Conservation (phyloP, 2,113 vertebrate species). For the Uria lomvia region DNA sequence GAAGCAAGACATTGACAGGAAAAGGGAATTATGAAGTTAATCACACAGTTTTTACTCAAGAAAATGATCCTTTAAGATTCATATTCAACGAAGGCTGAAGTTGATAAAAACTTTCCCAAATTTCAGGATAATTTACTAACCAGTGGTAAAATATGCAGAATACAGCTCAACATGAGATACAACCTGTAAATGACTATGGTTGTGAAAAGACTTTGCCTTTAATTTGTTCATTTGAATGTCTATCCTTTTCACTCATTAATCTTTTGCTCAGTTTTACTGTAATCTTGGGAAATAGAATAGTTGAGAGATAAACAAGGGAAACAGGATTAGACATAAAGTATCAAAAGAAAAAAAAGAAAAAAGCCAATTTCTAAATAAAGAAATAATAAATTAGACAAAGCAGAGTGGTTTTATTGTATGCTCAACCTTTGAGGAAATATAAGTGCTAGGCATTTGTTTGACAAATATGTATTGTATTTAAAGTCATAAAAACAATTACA, state of each 20-base stretch:
- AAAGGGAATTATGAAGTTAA: neutral
- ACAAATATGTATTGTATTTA: constrained; percentile 5
- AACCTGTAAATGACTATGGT: neutral
- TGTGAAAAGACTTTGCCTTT: neutral
- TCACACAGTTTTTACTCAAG: neutral
- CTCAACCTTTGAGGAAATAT: neutral
- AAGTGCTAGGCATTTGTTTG: neutral
- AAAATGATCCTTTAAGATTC: neutral
- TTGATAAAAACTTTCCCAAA: neutral
- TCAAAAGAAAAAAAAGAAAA: neutral
- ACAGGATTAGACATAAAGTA: neutral
- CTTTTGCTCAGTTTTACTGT: neutral
- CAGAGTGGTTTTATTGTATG: neutral
- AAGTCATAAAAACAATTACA: constrained; percentile 42
- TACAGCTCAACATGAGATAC: neutral
- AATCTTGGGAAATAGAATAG: neutral
- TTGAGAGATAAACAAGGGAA: neutral
- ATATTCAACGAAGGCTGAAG: neutral
- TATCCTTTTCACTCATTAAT: neutral
- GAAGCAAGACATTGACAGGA: neutral
- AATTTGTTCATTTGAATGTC: neutral
- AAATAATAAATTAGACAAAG: neutral
- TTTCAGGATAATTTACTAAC: neutral
- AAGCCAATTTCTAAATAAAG: neutral
- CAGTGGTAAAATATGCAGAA: neutral